Evolutionary conservation across 2,888 invertebrate genomes (phyloP), one percentile per base, ranked within the genome.

Genomic region (Harmothoe impar): DNA sequence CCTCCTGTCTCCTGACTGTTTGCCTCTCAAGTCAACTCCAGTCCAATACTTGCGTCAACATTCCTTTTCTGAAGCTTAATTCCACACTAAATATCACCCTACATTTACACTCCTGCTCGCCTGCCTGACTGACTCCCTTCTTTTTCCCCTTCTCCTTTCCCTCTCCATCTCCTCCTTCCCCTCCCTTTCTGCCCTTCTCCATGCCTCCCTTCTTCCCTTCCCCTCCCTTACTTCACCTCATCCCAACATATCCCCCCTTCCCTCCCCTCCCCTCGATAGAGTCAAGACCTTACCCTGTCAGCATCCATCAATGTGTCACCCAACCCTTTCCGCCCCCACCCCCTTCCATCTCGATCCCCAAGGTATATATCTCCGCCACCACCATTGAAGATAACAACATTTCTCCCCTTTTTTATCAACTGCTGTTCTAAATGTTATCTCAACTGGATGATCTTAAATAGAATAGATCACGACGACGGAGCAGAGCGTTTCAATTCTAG

Each of bases 391-490:
- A 77, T 1, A 77, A 43, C 43, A 77, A 77, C 77, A 29, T 7
- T 77, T 77, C 31, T 68, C 29, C 17, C 3, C 5, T 77, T 77
- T 77, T 77, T 77, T 77, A 77, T 77, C 77, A 25, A 10, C 15
- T 20, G 77, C 15, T 77, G 77, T 0, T 77, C 29, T 77, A 31
- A 77, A 77, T 77, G 77, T 25, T 77, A 77, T 77, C 77, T 77
- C 15, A n/a, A 25, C 31, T 20, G 25, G 77, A 77, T 25, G 77
- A 77, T 77, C 25, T 31, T 17, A 77, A 25, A 77, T 77, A 77
- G 31, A 77, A 77, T 31, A 77, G 77, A 77, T 77, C 31, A 77
- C 77, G 5, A n/a, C 7, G 20, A 68, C n/a, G n/a, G n/a, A 25
- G n/a, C 68, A 7, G 3, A 25, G 25, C 3, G 77, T 5, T 29